A percentile compares a stretch with the other conserved stretches of the same genome.
Conservation (phyloP, 2,888 invertebrate species). For the Harmothoe impar region DNA sequence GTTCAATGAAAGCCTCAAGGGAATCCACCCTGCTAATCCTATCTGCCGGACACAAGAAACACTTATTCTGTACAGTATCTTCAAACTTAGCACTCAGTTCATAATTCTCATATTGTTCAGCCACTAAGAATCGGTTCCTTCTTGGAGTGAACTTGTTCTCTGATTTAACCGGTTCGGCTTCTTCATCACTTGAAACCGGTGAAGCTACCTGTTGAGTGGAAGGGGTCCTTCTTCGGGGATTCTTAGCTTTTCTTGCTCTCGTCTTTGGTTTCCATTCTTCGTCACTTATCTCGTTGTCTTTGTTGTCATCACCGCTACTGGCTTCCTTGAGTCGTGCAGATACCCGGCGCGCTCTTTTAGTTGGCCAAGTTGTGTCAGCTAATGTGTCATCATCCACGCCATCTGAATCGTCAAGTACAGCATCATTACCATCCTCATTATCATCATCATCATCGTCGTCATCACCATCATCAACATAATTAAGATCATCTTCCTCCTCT, state of each 20-base stretch:
- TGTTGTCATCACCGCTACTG: not conserved
- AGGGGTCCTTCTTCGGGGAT: not conserved
- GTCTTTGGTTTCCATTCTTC: slow-evolving; percentile 15
- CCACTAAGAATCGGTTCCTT: not conserved
- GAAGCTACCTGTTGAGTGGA: not conserved
- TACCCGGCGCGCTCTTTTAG: not conserved
- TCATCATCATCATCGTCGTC: not conserved
- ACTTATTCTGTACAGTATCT: not conserved
- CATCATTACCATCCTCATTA: not conserved
- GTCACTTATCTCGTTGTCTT: not conserved
- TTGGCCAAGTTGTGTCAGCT: not conserved
- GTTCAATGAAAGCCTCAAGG: slow-evolving; percentile 20
- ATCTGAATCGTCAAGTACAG: not conserved
- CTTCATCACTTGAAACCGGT: not conserved
- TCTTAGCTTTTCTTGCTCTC: not conserved
- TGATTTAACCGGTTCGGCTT: not conserved
- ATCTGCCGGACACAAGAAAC: slow-evolving; percentile 20
- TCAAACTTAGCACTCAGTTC: slow-evolving; percentile 1
- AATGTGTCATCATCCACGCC: not conserved
- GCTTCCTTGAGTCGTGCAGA: not conserved
- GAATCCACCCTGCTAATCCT: not conserved
- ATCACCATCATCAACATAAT: not conserved
- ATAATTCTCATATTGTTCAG: slow-evolving; percentile 36
- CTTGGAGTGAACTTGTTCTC: not conserved
- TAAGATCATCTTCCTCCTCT: not conserved